Percentiles rank a stretch among this genome's conserved stretches.
phyloP scores from a whole-genome alignment of 2,797 vertebrate species.

The Oreortyx pictus region DNA sequence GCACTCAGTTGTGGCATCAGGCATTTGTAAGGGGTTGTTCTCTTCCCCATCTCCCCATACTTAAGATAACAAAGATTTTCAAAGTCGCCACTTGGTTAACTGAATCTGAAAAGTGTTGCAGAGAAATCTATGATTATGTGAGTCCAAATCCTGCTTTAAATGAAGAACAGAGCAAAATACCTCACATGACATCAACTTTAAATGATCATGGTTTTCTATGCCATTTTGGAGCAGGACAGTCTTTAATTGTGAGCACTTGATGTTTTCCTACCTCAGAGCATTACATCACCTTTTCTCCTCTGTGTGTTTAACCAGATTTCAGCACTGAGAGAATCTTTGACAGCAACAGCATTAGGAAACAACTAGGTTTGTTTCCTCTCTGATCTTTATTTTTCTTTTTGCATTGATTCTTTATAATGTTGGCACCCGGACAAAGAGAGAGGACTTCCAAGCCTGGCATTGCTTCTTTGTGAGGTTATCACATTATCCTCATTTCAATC shows the following conservation, averaged over 20 bases:
- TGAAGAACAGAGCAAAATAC: background rate
- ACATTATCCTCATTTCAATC: background rate
- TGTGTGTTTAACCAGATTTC: background rate
- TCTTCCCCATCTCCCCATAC: background rate
- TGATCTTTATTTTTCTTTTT: background rate
- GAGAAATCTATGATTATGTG: background rate
- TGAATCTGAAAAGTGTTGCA: background rate
- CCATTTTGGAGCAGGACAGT: background rate
- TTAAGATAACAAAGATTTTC: constrained; percentile 1
- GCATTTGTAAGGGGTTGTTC: background rate
- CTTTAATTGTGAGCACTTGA: rapidly evolving
- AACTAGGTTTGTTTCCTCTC: constrained; percentile 5
- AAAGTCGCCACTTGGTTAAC: background rate
- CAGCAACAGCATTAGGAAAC: background rate
- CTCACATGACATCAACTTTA: background rate
- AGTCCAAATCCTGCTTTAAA: background rate
- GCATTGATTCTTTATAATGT: background rate
- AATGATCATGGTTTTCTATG: background rate
- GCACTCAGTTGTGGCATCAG: background rate
- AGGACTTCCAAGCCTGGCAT: background rate
- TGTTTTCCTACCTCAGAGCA: background rate
- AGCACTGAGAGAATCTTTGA: background rate
- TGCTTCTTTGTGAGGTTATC: constrained; percentile 4
- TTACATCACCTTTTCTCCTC: background rate
- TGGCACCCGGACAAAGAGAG: constrained; percentile 1